Conservation (phyloP, 1,140 invertebrate species). For the Drosophila elegans region DNA sequence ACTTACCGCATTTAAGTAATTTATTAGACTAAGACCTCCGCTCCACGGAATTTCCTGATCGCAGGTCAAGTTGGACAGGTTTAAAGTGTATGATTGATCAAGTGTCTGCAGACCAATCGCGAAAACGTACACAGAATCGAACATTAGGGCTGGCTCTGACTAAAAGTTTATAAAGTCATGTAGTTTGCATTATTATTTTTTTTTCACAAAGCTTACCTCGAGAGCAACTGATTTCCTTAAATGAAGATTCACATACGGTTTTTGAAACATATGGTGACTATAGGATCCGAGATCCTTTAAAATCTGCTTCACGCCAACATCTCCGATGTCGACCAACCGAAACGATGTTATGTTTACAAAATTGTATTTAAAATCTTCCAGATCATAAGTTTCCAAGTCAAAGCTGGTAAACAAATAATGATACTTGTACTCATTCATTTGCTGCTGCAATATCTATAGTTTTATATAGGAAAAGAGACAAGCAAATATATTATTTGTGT, state of each 20-base stretch:
- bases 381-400: conserved; percentile 95
- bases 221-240: conserved; percentile 38
- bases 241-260: conserved; percentile 6
- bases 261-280: conserved; percentile 23
- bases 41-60: conserved; percentile 93
- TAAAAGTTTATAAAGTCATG: conserved; percentile 84
- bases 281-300: conserved; percentile 91
- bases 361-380: conserved; percentile 97
- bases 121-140: conserved; percentile 95
- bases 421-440: conserved; percentile 97
- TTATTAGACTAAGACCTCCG: conserved; percentile 94
- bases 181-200: no score
- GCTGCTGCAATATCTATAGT: conserved; percentile 93
- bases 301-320: conserved; percentile 90
- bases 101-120: conserved; percentile 92
- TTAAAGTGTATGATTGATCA: conserved; percentile 86
- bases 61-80: conserved; percentile 92
- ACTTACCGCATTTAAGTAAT: conserved; percentile 95
- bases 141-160: conserved; percentile 96
- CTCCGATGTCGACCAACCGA: conserved; percentile 92
- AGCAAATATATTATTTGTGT: not conserved
- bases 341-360: conserved; percentile 97
- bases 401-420: conserved; percentile 97
- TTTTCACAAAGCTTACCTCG: conserved; percentile 33
- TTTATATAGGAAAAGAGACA: not conserved